Percentiles rank a stretch among this genome's conserved stretches.
Conservation (phyloP, 1,140 invertebrate genomes). For the Telenomus remus region DNA sequence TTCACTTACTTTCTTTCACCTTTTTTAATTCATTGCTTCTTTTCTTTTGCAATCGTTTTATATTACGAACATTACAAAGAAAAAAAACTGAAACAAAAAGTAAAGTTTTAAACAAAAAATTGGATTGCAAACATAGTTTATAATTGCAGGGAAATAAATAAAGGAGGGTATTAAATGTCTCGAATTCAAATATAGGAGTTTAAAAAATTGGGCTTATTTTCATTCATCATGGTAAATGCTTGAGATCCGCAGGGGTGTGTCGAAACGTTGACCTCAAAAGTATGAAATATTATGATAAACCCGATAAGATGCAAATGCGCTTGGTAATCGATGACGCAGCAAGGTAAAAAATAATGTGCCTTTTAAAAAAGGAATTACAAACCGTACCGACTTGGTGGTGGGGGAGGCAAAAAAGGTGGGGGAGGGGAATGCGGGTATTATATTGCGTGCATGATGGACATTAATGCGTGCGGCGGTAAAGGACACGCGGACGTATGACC, state of each 20-base stretch:
- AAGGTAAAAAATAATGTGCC: not conserved
- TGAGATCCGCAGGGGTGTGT: slow-evolving; percentile 31
- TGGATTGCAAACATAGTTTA: too few species aligned
- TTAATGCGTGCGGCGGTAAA: slow-evolving; percentile 34
- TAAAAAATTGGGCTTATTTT: slow-evolving; percentile 14
- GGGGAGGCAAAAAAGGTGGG: not conserved
- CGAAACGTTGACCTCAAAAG: slow-evolving; percentile 28
- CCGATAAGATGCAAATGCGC: slow-evolving; percentile 37
- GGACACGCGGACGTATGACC: slow-evolving; percentile 46
- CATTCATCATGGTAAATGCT: slow-evolving; percentile 8
- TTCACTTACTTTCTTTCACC: too few species aligned
- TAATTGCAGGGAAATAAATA: too few species aligned
- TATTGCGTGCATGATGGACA: slow-evolving; percentile 37
- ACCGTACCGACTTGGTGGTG: not conserved
- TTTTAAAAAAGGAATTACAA: not conserved
- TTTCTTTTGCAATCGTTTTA: too few species aligned
- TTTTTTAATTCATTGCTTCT: too few species aligned
- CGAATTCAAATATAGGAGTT: not conserved
- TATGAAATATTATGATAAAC: slow-evolving; percentile 39
- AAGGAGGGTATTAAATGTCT: not conserved
- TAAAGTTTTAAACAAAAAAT: too few species aligned
- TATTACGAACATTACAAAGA: too few species aligned
- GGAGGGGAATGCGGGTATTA: not conserved
- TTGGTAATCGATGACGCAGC: slow-evolving; percentile 1
- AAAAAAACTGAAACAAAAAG: too few species aligned